phyloP scores from a whole-genome alignment of 2,888 invertebrate genomes.

The Parnassius mnemosyne region DNA sequence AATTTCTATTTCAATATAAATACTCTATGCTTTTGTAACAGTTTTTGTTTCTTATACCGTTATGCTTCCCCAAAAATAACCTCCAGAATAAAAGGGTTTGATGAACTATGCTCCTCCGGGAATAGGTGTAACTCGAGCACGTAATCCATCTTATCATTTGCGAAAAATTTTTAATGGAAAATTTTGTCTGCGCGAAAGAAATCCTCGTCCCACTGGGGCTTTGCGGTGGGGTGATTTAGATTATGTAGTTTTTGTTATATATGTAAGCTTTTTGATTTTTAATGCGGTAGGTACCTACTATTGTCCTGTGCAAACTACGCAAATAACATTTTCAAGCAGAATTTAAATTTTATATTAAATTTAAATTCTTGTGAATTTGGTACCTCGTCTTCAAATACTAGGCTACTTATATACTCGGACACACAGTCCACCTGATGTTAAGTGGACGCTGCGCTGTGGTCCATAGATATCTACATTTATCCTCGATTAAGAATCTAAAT shows the following conservation, averaged over 20 bases:
- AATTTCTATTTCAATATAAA: too few relatives aligned
- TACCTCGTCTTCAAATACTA: too few relatives aligned
- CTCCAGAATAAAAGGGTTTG: slow-evolving; percentile 52
- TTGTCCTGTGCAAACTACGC: too few relatives aligned
- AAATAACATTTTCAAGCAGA: too few relatives aligned
- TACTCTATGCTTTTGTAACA: too few relatives aligned
- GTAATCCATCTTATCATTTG: slow-evolving; percentile 78
- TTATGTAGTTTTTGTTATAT: slow-evolving; percentile 21
- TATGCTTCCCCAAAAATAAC: slow-evolving; percentile 36
- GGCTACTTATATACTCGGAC: too few relatives aligned
- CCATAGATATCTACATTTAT: too few relatives aligned
- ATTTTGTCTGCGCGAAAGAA: slow-evolving; percentile 63
- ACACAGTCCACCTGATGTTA: too few relatives aligned
- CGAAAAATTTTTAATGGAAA: slow-evolving; percentile 69
- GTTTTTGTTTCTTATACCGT: neutral
- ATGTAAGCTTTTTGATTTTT: neutral
- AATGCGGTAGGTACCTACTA: neutral
- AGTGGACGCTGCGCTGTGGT: too few relatives aligned
- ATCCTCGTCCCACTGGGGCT: slow-evolving; percentile 52
- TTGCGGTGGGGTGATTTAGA: slow-evolving; percentile 27
- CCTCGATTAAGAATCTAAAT: too few relatives aligned
- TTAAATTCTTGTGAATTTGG: too few relatives aligned
- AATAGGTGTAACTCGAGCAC: slow-evolving; percentile 61
- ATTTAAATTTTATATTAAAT: too few relatives aligned
- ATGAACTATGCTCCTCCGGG: slow-evolving; percentile 58